phyloP scores from a whole-genome alignment of 2,888 invertebrate genomes.

The Dasysyrphus albostriatus region DNA sequence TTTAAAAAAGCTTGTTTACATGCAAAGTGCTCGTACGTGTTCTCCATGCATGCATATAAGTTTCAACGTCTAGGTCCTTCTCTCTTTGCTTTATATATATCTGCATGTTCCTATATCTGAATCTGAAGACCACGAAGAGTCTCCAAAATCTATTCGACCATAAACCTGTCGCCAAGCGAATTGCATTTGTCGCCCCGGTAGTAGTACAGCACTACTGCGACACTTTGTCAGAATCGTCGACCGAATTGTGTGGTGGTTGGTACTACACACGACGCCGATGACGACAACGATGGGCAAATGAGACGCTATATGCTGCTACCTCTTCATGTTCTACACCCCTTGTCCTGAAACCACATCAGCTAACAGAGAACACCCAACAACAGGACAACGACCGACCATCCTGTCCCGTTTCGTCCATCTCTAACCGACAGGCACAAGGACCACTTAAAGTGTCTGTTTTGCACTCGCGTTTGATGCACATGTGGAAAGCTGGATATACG shows the following conservation, averaged over 20 bases:
- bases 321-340: constrained; percentile 7
- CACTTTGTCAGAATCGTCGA: constrained; percentile 72
- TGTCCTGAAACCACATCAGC: constrained; percentile 31
- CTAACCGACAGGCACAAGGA: constrained; percentile 47
- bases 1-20: constrained; percentile 75
- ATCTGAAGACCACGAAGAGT: constrained; percentile 33
- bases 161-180: constrained; percentile 76
- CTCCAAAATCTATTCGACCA: constrained; percentile 71
- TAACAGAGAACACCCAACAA: constrained; percentile 26
- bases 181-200: constrained; percentile 69
- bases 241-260: constrained; percentile 45
- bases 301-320: constrained; percentile 3
- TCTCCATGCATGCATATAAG: constrained; percentile 4
- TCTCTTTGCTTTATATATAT: constrained; percentile 11
- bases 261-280: neutral
- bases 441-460: constrained; percentile 69
- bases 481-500: constrained; percentile 45
- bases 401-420: constrained; percentile 12
- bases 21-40: constrained; percentile 67
- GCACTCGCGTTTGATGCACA: constrained; percentile 57
- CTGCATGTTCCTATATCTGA: constrained; percentile 2
- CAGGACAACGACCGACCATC: constrained; percentile 48
- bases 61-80: neutral
- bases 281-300: neutral
- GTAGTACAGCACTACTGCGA: constrained; percentile 58